phyloP scores from a whole-genome alignment of 1,140 invertebrate genomes.

The Teleogryllus occipitalis region DNA sequence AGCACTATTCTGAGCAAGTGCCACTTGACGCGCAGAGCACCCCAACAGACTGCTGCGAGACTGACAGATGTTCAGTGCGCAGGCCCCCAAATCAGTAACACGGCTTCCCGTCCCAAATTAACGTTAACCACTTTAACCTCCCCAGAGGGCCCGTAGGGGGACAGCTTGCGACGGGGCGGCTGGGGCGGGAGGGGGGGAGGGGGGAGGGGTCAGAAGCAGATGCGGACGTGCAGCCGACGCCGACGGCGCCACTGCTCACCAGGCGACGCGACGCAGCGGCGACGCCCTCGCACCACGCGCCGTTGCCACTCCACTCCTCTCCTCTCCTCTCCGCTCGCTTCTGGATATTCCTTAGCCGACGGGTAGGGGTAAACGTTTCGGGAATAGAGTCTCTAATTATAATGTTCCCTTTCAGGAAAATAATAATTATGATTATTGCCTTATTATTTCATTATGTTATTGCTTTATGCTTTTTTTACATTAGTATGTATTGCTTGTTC shows the following conservation, averaged over 20 bases:
- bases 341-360: too few species aligned
- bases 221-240: background rate
- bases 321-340: too few species aligned
- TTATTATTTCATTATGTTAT: too few species aligned
- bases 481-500: too few species aligned
- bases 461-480: too few species aligned
- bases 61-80: background rate
- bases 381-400: too few species aligned
- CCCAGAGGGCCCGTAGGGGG: background rate
- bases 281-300: background rate
- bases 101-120: background rate
- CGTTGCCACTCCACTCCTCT: background rate
- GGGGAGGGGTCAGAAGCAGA: background rate
- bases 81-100: background rate
- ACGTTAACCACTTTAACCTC: conserved; percentile 1
- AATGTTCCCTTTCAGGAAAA: too few species aligned
- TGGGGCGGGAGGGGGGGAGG: background rate
- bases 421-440: too few species aligned
- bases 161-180: background rate
- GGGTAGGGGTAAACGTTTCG: too few species aligned
- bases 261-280: background rate
- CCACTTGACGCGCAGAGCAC: background rate
- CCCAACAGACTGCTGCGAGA: background rate
- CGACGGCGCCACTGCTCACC: too few species aligned
- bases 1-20: background rate